These are phyloP conservation scores for Neodiprion virginianus DNA, from an alignment of 1,140 invertebrate genomes.

Conservation along the genomic window DNA sequence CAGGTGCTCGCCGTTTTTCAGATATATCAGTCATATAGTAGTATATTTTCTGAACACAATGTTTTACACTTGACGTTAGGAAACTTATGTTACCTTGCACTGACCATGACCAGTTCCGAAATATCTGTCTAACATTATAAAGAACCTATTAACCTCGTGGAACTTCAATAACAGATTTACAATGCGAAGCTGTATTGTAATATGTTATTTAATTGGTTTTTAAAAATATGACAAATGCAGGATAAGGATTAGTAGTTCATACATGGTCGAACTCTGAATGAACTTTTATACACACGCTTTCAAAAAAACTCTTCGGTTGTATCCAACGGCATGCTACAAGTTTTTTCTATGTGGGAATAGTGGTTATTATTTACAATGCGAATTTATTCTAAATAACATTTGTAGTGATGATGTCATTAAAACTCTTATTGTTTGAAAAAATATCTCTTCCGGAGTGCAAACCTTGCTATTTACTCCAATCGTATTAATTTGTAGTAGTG, in stretches of 20 bases:
- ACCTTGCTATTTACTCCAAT: not conserved
- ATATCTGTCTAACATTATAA: not conserved
- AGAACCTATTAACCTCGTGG: not conserved
- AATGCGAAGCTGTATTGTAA: not conserved
- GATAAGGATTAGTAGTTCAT: constrained; percentile 16
- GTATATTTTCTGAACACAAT: constrained; percentile 64
- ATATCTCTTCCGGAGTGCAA: not conserved
- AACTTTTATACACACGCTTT: too few relatives aligned
- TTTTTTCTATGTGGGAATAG: not conserved
- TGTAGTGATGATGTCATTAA: too few relatives aligned
- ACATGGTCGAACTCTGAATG: not conserved
- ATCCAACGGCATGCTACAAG: not conserved
- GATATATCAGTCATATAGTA: constrained; percentile 62
- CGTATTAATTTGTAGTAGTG: not conserved
- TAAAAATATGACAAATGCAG: constrained; percentile 18
- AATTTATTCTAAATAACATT: not conserved
- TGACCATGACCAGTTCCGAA: constrained; percentile 54
- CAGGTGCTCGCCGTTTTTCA: constrained; percentile 50
- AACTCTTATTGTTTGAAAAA: not conserved
- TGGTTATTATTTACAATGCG: not conserved
- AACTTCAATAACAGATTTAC: not conserved
- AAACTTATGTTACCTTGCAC: constrained; percentile 60
- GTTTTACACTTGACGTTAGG: constrained; percentile 63
- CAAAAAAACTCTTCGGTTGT: too few relatives aligned
- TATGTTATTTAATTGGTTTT: not conserved